Evolutionary conservation across 2,797 vertebrate genomes (phyloP).

Genomic region (Ibycter americanus): DNA sequence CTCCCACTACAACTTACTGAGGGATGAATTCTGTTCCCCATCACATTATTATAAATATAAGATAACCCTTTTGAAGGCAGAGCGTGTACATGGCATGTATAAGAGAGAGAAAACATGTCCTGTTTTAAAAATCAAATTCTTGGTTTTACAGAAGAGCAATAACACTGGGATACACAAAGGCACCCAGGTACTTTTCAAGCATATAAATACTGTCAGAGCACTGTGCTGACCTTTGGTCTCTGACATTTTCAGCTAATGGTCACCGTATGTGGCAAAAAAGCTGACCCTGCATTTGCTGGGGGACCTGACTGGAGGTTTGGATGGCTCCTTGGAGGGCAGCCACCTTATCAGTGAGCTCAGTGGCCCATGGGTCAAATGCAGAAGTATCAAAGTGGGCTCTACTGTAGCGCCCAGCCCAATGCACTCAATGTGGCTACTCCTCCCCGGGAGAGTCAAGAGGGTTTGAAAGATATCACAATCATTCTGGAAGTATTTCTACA

Average conservation of each 20-base stretch:
- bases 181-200: slow-evolving; percentile 19
- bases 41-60: neutral
- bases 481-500: neutral
- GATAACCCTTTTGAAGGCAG: neutral
- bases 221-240: slow-evolving; percentile 33
- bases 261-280: slow-evolving; percentile 40
- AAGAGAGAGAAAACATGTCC: neutral
- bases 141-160: neutral
- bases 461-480: neutral
- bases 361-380: neutral
- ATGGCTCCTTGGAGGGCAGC: neutral
- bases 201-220: slow-evolving; percentile 13
- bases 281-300: neutral
- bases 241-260: slow-evolving; percentile 37
- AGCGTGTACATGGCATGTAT: neutral
- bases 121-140: neutral
- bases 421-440: rapidly evolving
- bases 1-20: slow-evolving; percentile 37
- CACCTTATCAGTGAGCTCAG: slow-evolving; percentile 1
- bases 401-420: rapidly evolving
- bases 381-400: neutral
- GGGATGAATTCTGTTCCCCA: neutral
- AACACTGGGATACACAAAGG: neutral
- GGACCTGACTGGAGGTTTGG: slow-evolving; percentile 16
- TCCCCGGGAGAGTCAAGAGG: neutral